A percentile compares a stretch with the other conserved stretches of the same genome.
Conservation (phyloP, 2,888 invertebrate species). For the Trichogramma dendrolimi region DNA sequence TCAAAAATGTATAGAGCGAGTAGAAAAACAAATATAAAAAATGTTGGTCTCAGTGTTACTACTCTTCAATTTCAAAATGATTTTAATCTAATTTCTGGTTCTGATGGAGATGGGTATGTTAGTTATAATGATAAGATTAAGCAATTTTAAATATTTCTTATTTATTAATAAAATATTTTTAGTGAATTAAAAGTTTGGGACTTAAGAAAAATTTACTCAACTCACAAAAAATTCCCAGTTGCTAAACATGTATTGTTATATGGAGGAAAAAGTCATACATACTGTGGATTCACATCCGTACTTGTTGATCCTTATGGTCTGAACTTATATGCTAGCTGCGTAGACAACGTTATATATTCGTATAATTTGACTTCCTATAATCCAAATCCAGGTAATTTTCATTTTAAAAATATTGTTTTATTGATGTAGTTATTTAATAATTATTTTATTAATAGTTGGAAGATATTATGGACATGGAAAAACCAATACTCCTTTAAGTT, state of each 20-base stretch:
- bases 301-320: slow-evolving; percentile 67
- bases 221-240: slow-evolving; percentile 64
- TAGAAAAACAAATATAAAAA: slow-evolving; percentile 32
- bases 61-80: slow-evolving; percentile 80
- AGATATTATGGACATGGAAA: slow-evolving; percentile 67
- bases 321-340: slow-evolving; percentile 78
- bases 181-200: slow-evolving; percentile 82
- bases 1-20: slow-evolving; percentile 50
- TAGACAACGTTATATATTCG: slow-evolving; percentile 81
- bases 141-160: not conserved
- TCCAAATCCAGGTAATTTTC: slow-evolving; percentile 58
- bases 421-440: not conserved
- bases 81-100: slow-evolving; percentile 74
- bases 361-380: slow-evolving; percentile 73
- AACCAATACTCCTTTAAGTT: slow-evolving; percentile 72
- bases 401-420: not conserved
- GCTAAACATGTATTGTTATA: slow-evolving; percentile 73
- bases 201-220: slow-evolving; percentile 73
- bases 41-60: slow-evolving; percentile 70
- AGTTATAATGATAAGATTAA: slow-evolving; percentile 6
- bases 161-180: slow-evolving; percentile 3
- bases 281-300: slow-evolving; percentile 73
- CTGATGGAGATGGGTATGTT: slow-evolving; percentile 75
- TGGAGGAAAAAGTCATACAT: slow-evolving; percentile 62
- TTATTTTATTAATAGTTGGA: slow-evolving; percentile 43